Base-by-base conservation (phyloP, 2,888 invertebrate genomes). In the Harmothoe impar region DNA sequence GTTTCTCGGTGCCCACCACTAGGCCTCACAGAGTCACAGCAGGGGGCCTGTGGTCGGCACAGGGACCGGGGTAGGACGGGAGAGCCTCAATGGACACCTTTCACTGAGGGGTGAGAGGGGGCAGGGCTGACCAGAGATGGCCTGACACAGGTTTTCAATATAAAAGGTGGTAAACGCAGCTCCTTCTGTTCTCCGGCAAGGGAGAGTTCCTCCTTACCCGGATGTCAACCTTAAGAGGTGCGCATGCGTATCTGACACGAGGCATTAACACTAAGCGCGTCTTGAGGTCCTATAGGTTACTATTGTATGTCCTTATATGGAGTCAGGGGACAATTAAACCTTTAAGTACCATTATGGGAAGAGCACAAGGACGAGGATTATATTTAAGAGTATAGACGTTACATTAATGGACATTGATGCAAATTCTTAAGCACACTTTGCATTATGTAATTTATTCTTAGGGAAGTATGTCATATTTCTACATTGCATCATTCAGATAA, bases 231-330 rank as follows among this genome's bases (percentile, higher is more conserved):
- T 62, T 62, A 62, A 62, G 62, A 62, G 62, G 62, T 62, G 62
- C 62, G 62, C 62, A 62, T 62, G 62, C 62, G 62, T 62, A 62
- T 62, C 62, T 62, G 62, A 62, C 62, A 62, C 62, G 62, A 62
- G 62, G 62, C 3, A 62, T 62, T 62, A 62, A 62, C 62, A 20
- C 62, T 20, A 62, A 20, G 62, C 62, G 5, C 3, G 3, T 43
- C 5, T 3, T 43, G 43, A 3, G 10, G 43, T 3, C 43, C 43
- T 43, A 10, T 43, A 43, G 3, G 43, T 43, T 43, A 43, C 5
- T 43, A 43, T 10, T 43, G 43, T 62, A 62, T 62, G 62, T 62
- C 62, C 43, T 62, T 20, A 62, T 62, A 62, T 62, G 5, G 43
- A 43, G 3, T 62, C 62, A n/a, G 62, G 15, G 62, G 62, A n/a